Base-by-base conservation (phyloP, 2,888 invertebrate species). In the Caenorhabditis sp. region DNA sequence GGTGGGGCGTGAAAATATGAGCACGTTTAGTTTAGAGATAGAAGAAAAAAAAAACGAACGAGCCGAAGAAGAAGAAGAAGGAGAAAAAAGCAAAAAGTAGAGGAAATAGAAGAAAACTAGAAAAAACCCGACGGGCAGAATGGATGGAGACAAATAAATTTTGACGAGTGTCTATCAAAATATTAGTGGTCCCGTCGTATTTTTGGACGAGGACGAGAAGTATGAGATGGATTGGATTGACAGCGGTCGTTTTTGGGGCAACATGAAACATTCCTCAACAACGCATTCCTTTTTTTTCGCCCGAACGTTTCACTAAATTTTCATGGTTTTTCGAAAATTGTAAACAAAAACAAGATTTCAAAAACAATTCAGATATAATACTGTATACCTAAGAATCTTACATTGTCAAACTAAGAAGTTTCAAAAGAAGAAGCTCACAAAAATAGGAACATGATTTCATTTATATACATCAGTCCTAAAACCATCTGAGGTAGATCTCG, bases 101-200 rank as follows among this genome's bases (percentile, higher is more conserved):
- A 26, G n/a, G 21, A 21, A 27, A 25, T 7, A 26, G 27, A 56
- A 56, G 25, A 27, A 56, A n/a, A 56, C 5, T 7, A 56, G 27
- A 12, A 56, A 56, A 53, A 25, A 27, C 56, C 17, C 27, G n/a
- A 27, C n/a, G 21, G 12, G 50, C 36, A 25, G 59, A 49, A 65
- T 64, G n/a, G 56, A 56, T 25, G 36, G 36, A 66, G 54, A 60
- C 26, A 58, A 52, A 60, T 58, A 67, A 58, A 53, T 61, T 67
- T 71, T 71, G 71, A 71, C 67, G 61, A 67, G 67, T 67, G 71
- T 61, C 71, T 67, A 71, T 71, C 71, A 71, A 71, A 71, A 70
- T 66, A 70, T 70, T 70, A 70, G 70, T 66, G 66, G 66, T 56
- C 58, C 52, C 60, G 50, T 38, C 31, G n/a, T 49, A 31, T 68